Conservation (phyloP, 2,113 vertebrate genomes). For the Odontophorus gujanensis region DNA sequence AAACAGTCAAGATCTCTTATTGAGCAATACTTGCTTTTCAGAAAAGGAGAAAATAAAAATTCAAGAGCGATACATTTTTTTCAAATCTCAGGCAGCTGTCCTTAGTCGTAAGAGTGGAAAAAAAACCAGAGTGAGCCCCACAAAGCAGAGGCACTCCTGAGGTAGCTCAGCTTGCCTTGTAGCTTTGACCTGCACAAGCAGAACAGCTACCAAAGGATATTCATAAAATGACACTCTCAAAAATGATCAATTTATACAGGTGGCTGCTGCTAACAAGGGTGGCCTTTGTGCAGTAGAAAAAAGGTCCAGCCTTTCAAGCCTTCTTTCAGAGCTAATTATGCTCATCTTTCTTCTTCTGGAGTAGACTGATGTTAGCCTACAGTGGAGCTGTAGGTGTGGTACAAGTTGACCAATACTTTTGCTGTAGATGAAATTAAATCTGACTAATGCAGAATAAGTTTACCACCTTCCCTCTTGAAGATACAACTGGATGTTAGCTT, state of each 20-base stretch:
- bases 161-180: background rate
- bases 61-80: background rate
- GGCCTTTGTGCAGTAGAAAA: background rate
- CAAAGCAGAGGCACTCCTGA: background rate
- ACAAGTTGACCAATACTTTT: constrained; percentile 17
- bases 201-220: rapidly evolving
- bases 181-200: background rate
- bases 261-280: background rate
- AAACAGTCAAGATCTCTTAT: background rate
- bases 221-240: background rate
- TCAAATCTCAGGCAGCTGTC: background rate
- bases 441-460: background rate
- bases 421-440: background rate
- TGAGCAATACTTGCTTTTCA: background rate
- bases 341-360: background rate
- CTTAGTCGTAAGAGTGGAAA: background rate
- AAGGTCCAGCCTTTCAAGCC: background rate
- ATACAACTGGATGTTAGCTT: background rate
- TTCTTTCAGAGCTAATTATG: background rate
- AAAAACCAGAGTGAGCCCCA: background rate
- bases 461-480: constrained; percentile 8
- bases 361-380: background rate
- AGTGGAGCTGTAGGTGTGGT: background rate
- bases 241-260: background rate
- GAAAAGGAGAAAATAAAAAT: background rate